Percentiles rank a stretch among this genome's conserved stretches.
phyloP scores from a whole-genome alignment of 2,888 invertebrate genomes.

The Macrosoma leucophasiata region DNA sequence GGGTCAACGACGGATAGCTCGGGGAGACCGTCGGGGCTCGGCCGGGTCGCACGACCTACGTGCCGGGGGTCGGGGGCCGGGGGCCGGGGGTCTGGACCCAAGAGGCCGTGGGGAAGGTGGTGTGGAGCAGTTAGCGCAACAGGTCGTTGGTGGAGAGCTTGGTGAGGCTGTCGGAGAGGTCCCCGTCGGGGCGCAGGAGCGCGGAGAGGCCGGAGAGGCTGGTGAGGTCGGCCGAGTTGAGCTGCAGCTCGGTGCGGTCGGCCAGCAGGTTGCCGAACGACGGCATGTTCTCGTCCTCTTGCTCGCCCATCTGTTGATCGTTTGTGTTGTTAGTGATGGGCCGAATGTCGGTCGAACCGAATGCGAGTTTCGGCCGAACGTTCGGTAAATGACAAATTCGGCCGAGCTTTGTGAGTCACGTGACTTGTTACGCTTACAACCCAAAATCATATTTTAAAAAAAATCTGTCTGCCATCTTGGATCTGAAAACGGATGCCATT shows the following conservation, averaged over 20 bases:
- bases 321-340: slow-evolving; percentile 29
- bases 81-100: not conserved
- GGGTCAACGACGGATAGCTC: no score
- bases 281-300: slow-evolving; percentile 26
- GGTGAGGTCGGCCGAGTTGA: slow-evolving; percentile 71
- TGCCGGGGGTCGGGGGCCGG: not conserved
- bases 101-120: no score
- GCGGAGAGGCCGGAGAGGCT: slow-evolving; percentile 34
- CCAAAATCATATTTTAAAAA: no score
- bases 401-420: no score
- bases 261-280: slow-evolving; percentile 40
- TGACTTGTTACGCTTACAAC: no score
- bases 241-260: slow-evolving; percentile 40
- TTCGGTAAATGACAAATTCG: no score
- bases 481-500: no score
- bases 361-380: no score
- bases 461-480: no score
- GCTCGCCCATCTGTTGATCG: slow-evolving; percentile 35
- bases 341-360: no score
- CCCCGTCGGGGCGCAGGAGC: slow-evolving; percentile 31
- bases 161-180: slow-evolving; percentile 44
- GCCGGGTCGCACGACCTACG: not conserved
- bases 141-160: slow-evolving; percentile 45
- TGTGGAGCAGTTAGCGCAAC: no score
- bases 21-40: no score